Evolutionary conservation across 2,888 invertebrate species (phyloP), one percentile per base, ranked within the genome.

Genomic region (Fragum fragum): DNA sequence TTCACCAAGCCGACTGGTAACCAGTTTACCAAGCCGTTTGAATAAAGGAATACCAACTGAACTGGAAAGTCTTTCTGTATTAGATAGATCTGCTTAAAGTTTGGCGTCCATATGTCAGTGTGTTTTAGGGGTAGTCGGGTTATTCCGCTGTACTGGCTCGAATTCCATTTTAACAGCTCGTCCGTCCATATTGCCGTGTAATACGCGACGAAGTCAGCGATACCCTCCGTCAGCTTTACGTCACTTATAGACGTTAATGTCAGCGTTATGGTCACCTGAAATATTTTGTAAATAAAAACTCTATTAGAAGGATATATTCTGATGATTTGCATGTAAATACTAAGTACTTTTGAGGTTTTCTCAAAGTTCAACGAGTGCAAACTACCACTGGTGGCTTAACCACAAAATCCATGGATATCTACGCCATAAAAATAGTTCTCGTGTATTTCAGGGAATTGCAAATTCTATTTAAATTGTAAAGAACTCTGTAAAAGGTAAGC

Each of bases 91-190:
- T 61, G 61, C 7, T 29, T 61, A 18, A 61, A 61, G n/a, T 32
- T 61, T 0, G 61, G 61, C n/a, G 61, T 61, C 61, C 61, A 61
- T 61, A 61, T 32, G 29, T 61, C 32, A 3, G n/a, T 16, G n/a
- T 32, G 32, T n/a, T 29, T 61, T n/a, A 61, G 18, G n/a, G 29
- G 18, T 0, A 61, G 61, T 61, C 32, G 14, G 16, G n/a, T 61
- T 32, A 61, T n/a, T 14, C 61, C 61, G 7, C 32, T 61, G 32
- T 61, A 61, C 0, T 61, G n/a, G 2, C 29, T 29, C 7, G 61
- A 11, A 29, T 61, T 61, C 61, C 61, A 61, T n/a, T 32, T 7
- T 29, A 61, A 28, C n/a, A n/a, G 32, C n/a, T 61, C 61, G n/a
- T 61, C 61, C n/a, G n/a, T 61, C 61, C 61, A 61, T 28, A 18